Percentiles rank a stretch among this genome's conserved stretches.
phyloP scores from a whole-genome alignment of 2,113 vertebrate genomes.

The Argyrosomus japonicus region DNA sequence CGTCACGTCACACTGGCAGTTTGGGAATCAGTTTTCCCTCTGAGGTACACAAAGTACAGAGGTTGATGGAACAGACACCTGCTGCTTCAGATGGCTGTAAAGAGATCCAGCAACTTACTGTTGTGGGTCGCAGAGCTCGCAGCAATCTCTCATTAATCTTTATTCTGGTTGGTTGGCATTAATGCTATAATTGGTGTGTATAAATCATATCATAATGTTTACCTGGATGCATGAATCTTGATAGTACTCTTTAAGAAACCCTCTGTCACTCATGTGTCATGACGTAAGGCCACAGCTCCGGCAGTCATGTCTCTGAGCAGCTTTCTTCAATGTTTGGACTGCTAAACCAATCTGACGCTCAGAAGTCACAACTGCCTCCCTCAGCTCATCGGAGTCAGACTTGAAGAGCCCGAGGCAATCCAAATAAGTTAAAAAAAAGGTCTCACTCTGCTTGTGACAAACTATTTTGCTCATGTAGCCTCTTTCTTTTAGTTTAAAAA shows the following conservation, averaged over 20 bases:
- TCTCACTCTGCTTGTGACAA: slow-evolving; percentile 34
- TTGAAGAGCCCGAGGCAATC: slow-evolving; percentile 17
- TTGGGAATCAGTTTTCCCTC: too few relatives aligned
- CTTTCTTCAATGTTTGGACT: slow-evolving; percentile 28
- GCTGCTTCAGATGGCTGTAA: neutral
- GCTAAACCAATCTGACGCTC: slow-evolving; percentile 54
- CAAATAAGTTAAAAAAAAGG: slow-evolving; percentile 48
- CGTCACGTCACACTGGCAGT: too few relatives aligned
- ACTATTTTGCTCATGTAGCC: slow-evolving; percentile 9
- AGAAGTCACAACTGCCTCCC: slow-evolving; percentile 64
- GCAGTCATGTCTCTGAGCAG: slow-evolving; percentile 29
- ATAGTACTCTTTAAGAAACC: neutral
- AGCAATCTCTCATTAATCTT: neutral
- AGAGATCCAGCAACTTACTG: neutral
- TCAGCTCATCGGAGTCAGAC: slow-evolving; percentile 46
- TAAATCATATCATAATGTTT: too few relatives aligned
- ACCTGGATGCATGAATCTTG: neutral
- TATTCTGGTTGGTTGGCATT: neutral
- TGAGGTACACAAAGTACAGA: too few relatives aligned
- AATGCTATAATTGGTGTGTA: neutral
- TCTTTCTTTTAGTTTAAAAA: slow-evolving; percentile 1
- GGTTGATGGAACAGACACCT: neutral
- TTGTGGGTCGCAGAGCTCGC: too few relatives aligned
- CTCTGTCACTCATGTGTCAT: neutral
- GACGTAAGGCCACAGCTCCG: neutral